A percentile compares a stretch with the other conserved stretches of the same genome.
These are phyloP conservation scores for Chelonus insularis DNA, from an alignment of 1,140 invertebrate species.

Conservation along the genomic window DNA sequence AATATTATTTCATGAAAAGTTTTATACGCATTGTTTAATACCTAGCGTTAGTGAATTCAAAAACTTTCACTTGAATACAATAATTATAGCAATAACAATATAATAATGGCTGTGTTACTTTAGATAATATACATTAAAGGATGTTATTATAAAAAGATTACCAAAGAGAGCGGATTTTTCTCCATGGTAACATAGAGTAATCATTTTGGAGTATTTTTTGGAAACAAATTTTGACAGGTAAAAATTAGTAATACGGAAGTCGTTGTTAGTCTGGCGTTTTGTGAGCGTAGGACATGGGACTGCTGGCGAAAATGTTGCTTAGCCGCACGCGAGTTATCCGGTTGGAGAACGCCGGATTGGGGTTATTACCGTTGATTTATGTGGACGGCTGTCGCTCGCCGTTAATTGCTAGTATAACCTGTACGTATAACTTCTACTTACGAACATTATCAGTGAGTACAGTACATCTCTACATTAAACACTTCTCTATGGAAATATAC, in stretches of 20 bases:
- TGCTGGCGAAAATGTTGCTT: slow-evolving; percentile 9
- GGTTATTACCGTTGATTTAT: slow-evolving; percentile 29
- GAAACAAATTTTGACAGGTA: background rate
- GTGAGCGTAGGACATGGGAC: background rate
- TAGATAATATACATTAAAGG: no score
- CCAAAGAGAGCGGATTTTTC: no score
- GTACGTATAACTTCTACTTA: slow-evolving; percentile 20
- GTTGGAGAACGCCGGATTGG: slow-evolving; percentile 10
- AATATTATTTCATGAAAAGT: no score
- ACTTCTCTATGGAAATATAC: slow-evolving; percentile 4
- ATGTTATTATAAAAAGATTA: no score
- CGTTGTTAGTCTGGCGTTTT: background rate
- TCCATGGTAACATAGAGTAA: no score
- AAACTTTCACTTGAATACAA: no score
- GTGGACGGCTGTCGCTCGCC: slow-evolving; percentile 24
- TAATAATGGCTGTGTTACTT: no score
- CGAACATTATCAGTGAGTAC: slow-evolving; percentile 9
- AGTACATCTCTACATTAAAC: slow-evolving; percentile 1
- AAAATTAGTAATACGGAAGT: slow-evolving; percentile 6
- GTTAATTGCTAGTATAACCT: slow-evolving; percentile 26
- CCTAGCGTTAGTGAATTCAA: no score
- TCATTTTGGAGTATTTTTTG: background rate
- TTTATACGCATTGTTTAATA: no score
- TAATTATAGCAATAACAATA: no score
- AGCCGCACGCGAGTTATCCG: slow-evolving; percentile 19